A percentile compares a stretch with the other conserved stretches of the same genome.
These are phyloP conservation scores for Dynastes tityus DNA, from an alignment of 2,888 invertebrate species.

Conservation along the genomic window DNA sequence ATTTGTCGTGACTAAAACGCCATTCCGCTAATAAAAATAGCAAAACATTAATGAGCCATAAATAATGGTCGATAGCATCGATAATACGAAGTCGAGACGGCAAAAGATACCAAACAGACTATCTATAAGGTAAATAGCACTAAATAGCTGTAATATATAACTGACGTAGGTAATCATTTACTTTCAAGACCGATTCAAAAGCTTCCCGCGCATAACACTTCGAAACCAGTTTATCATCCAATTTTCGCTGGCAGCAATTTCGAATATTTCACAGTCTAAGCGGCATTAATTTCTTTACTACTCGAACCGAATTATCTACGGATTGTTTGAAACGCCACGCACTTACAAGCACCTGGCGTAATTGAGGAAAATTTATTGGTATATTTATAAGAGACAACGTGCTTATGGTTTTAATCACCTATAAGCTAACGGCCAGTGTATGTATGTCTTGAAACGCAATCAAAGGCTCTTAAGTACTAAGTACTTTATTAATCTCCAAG, in stretches of 20 bases:
- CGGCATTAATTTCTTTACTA: conserved; percentile 11
- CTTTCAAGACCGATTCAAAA: conserved; percentile 21
- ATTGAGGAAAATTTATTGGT: background rate
- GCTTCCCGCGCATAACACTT: conserved; percentile 9
- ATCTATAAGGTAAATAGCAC: conserved; percentile 30
- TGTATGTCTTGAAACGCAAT: background rate
- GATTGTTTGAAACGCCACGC: background rate
- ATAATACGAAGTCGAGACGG: conserved; percentile 14
- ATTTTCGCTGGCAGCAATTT: conserved; percentile 33
- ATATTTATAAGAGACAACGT: background rate
- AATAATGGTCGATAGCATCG: conserved; percentile 19
- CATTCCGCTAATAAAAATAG: conserved; percentile 14
- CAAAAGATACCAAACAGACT: conserved; percentile 15
- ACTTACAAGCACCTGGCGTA: background rate
- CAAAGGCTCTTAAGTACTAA: background rate
- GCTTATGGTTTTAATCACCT: background rate
- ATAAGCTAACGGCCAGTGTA: background rate
- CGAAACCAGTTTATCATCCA: conserved; percentile 40
- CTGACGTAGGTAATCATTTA: conserved; percentile 30
- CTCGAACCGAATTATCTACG: conserved; percentile 7
- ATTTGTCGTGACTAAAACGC: conserved; percentile 8
- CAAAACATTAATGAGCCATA: conserved; percentile 25
- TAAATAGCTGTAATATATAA: conserved; percentile 39
- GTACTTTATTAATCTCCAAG: background rate
- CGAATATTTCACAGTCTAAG: conserved; percentile 29